Conservation (phyloP, 2,888 invertebrate species). For the Cylindroiulus punctatus region DNA sequence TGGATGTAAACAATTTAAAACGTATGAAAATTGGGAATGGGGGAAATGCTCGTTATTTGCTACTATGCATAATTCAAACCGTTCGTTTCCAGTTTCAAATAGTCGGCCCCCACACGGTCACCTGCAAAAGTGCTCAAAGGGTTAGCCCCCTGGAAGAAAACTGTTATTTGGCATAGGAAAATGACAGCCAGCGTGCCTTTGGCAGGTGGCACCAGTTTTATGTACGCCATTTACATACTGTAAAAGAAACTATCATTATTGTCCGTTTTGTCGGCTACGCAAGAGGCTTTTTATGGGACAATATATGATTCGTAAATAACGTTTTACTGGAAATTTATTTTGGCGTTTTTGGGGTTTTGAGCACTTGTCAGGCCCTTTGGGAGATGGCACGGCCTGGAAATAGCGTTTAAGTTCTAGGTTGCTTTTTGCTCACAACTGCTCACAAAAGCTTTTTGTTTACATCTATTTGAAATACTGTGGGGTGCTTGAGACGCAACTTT, state of each 20-base stretch:
- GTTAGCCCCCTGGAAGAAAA: not conserved
- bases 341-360: not conserved
- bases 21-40: slow-evolving; percentile 23
- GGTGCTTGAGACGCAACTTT: too few species aligned
- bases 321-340: slow-evolving; percentile 4
- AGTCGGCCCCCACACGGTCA: not conserved
- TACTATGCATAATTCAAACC: slow-evolving; percentile 28
- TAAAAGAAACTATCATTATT: not conserved
- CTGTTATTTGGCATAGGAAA: not conserved
- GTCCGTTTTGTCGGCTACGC: not conserved
- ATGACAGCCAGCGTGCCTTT: not conserved
- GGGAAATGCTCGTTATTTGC: not conserved
- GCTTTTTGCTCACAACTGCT: too few species aligned
- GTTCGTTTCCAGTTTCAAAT: not conserved
- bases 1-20: slow-evolving; percentile 42
- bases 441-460: too few species aligned
- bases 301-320: slow-evolving; percentile 19
- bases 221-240: not conserved
- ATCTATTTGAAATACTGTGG: too few species aligned
- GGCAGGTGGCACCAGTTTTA: not conserved
- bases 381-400: not conserved
- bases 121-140: not conserved
- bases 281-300: not conserved
- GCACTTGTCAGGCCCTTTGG: not conserved
- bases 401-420: too few species aligned